These are phyloP conservation scores for Diplogasteroides magnus DNA, from an alignment of 1,140 invertebrate species.

Conservation along the genomic window DNA sequence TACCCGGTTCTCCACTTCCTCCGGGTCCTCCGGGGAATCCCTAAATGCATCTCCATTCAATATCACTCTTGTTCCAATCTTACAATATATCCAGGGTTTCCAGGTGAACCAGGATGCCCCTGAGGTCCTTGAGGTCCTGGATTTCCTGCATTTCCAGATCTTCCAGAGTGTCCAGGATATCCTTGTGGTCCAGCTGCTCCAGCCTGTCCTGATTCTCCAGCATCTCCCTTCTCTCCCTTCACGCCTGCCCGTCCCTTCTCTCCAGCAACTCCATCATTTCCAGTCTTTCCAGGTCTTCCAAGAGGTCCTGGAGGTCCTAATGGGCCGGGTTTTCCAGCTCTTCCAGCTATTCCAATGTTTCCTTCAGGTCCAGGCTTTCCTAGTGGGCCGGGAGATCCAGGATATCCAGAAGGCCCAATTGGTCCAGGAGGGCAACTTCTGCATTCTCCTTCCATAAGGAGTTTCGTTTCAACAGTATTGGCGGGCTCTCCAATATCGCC, in stretches of 20 bases:
- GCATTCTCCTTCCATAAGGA: neutral
- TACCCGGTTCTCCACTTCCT: neutral
- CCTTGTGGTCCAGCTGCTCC: neutral
- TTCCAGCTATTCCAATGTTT: neutral
- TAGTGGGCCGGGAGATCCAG: neutral
- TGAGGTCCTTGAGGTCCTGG: neutral
- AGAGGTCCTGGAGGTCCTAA: neutral
- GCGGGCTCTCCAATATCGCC: neutral
- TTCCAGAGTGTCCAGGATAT: neutral
- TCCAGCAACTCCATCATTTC: neutral
- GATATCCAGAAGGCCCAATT: neutral
- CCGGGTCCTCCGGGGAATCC: neutral
- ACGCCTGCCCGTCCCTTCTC: no score
- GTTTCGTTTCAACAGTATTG: neutral
- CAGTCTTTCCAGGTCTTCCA: neutral
- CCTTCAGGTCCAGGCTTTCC: neutral
- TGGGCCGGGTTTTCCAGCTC: neutral
- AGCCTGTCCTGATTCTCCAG: no score
- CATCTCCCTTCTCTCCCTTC: no score
- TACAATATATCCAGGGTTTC: neutral
- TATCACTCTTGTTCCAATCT: no score
- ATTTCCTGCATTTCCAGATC: neutral
- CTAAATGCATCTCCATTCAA: neutral
- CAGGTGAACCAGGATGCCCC: neutral
- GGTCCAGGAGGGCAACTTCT: no score